Conservation (phyloP, 2,113 vertebrate species). For the Jaculus jaculus region DNA sequence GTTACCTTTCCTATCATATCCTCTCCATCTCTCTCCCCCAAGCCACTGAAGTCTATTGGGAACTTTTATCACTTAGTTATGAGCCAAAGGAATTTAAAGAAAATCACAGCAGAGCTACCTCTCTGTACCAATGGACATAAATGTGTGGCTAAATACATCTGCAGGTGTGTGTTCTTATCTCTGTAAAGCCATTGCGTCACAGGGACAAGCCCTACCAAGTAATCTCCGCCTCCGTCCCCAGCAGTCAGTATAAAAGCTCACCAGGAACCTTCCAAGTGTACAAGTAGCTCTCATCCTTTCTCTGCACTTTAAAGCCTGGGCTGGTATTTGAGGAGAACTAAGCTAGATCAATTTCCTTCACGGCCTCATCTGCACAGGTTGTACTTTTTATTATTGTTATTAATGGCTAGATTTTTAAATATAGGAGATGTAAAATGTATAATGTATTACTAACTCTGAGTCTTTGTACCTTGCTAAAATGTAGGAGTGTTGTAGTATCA, state of each 20-base stretch:
- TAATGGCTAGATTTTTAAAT: not conserved
- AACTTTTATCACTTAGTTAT: slow-evolving; percentile 12
- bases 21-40: not conserved
- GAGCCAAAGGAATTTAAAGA: not conserved
- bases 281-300: slow-evolving; percentile 5
- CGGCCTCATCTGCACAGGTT: slow-evolving; percentile 64
- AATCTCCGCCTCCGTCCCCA: slow-evolving; percentile 41
- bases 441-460: not conserved
- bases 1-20: not conserved
- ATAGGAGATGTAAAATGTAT: not conserved
- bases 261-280: slow-evolving; percentile 32
- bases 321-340: slow-evolving; percentile 9
- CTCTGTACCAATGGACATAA: not conserved
- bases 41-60: not conserved
- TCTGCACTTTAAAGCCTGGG: not conserved
- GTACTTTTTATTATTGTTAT: slow-evolving; percentile 47
- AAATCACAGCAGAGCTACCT: not conserved
- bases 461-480: not conserved
- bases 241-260: slow-evolving; percentile 52
- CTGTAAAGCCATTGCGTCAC: not conserved
- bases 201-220: not conserved
- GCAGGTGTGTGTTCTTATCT: not conserved
- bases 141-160: not conserved
- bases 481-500: not conserved
- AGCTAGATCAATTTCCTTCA: slow-evolving; percentile 8